phyloP scores from a whole-genome alignment of 1,140 invertebrate species.

The Atta cephalotes region DNA sequence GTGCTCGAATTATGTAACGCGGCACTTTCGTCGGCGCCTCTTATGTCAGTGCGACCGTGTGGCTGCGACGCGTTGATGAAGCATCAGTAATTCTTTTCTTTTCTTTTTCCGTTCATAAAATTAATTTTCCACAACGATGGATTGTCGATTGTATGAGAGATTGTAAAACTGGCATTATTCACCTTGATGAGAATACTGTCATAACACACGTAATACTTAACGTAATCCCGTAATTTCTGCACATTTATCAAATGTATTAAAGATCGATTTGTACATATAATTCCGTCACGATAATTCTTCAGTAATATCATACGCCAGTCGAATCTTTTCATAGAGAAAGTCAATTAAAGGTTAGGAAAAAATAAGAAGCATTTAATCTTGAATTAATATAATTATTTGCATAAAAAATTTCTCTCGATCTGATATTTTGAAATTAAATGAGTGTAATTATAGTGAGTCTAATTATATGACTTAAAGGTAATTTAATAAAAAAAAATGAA shows the following conservation, averaged over 20 bases:
- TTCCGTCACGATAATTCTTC: not conserved
- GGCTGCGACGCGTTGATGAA: conserved; percentile 5
- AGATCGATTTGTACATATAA: not conserved
- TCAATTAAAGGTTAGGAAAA: not conserved
- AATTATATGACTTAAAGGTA: not conserved
- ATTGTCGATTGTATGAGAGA: not conserved
- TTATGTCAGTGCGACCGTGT: conserved; percentile 64
- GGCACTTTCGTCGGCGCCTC: conserved; percentile 80
- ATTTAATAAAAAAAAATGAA: not conserved
- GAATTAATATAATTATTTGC: not conserved
- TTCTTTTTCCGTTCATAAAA: conserved; percentile 5
- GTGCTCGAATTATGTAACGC: conserved; percentile 81
- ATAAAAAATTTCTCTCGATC: not conserved
- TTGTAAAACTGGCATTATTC: conserved; percentile 7
- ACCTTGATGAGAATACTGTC: conserved; percentile 1
- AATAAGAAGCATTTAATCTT: not conserved
- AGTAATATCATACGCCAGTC: not conserved
- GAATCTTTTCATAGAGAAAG: conserved; percentile 1
- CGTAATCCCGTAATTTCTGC: conserved; percentile 18
- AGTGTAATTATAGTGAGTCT: not conserved
- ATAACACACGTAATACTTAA: not conserved
- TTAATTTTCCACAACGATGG: conserved; percentile 16
- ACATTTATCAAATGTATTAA: conserved; percentile 11
- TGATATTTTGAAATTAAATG: not conserved
- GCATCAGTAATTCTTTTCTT: conserved; percentile 17